phyloP scores from a whole-genome alignment of 2,797 vertebrate genomes.

The Octomys mimax region DNA sequence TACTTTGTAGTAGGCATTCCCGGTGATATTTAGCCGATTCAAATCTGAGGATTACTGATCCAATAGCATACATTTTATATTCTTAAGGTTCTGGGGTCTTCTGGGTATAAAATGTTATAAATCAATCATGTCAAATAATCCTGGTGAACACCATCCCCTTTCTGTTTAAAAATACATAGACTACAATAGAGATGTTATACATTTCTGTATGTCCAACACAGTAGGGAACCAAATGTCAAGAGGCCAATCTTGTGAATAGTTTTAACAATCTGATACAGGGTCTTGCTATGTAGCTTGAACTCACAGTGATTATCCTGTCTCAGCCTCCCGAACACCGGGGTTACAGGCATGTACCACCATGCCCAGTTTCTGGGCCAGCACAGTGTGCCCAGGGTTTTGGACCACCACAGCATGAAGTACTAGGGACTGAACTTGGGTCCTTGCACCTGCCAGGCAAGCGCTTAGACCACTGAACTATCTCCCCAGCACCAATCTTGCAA shows the following conservation, averaged over 20 bases:
- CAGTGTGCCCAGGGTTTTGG: too few species aligned
- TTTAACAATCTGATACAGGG: too few species aligned
- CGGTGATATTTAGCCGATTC: neutral
- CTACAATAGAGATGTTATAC: neutral
- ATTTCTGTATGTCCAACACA: neutral
- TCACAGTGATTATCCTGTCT: too few species aligned
- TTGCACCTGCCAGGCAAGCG: too few species aligned
- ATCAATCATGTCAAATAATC: neutral
- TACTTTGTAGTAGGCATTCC: neutral
- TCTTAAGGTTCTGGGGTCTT: neutral
- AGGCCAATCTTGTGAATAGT: neutral
- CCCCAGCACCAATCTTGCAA: neutral
- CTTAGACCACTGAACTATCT: too few species aligned
- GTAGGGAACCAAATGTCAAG: neutral
- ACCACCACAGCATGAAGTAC: too few species aligned
- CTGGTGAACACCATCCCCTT: neutral
- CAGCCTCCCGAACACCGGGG: too few species aligned
- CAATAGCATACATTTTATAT: neutral
- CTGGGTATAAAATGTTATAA: neutral
- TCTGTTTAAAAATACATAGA: neutral
- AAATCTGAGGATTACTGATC: neutral
- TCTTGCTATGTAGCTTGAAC: too few species aligned
- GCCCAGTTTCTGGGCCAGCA: too few species aligned
- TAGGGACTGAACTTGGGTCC: too few species aligned
- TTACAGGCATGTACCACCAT: too few species aligned